These are phyloP conservation scores for Diorhabda carinulata DNA, from an alignment of 1,140 invertebrate genomes.

Conservation along the genomic window DNA sequence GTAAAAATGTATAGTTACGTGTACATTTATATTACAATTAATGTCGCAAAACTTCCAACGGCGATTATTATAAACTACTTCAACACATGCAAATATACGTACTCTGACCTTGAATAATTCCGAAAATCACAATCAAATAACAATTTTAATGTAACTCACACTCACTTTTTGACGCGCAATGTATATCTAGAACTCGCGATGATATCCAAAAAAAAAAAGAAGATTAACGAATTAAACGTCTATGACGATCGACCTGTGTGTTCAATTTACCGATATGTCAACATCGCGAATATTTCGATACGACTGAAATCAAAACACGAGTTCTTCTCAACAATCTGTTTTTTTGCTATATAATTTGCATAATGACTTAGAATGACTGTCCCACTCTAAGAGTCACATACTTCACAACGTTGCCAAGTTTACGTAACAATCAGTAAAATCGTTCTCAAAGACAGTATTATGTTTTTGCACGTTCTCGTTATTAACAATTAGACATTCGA, in stretches of 20 bases:
- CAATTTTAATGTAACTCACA: slow-evolving; percentile 10
- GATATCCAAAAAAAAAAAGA: neutral
- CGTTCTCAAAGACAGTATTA: too few relatives aligned
- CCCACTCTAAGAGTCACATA: slow-evolving; percentile 6
- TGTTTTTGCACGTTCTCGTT: too few relatives aligned
- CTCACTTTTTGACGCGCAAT: slow-evolving; percentile 17
- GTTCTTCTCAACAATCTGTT: slow-evolving; percentile 23
- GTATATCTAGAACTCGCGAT: slow-evolving; percentile 5
- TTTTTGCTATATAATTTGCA: slow-evolving; percentile 29
- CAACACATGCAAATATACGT: too few relatives aligned
- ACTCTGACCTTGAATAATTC: too few relatives aligned
- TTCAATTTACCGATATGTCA: slow-evolving; percentile 17
- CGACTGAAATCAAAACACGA: slow-evolving; percentile 18
- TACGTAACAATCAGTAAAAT: too few relatives aligned
- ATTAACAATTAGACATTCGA: too few relatives aligned
- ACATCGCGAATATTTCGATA: slow-evolving; percentile 27
- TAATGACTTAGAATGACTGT: slow-evolving; percentile 26
- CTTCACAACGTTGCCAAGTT: slow-evolving; percentile 7
- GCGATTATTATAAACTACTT: too few relatives aligned
- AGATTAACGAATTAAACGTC: neutral
- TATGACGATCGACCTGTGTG: neutral
- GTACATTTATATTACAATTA: too few relatives aligned
- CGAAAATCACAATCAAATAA: too few relatives aligned
- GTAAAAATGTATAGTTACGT: too few relatives aligned
- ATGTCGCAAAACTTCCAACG: too few relatives aligned